Evolutionary conservation across 2,888 invertebrate species (phyloP), one percentile per base, ranked within the genome.

Genomic region (Dasysyrphus albostriatus): DNA sequence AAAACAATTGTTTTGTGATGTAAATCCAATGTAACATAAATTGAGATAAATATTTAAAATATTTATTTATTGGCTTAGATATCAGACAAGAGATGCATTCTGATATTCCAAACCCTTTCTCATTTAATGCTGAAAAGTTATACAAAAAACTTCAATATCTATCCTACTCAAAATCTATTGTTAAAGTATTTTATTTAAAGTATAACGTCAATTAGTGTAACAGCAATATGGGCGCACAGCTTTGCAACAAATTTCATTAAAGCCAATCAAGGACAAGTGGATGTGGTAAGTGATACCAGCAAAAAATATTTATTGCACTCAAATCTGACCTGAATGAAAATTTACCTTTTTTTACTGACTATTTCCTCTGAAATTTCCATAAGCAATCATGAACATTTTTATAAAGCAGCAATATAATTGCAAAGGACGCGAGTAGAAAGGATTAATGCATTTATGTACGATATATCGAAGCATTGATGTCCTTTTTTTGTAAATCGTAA

Each of bases 401-500:
- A 3, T 29, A 47, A 16, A 47, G 3, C 16, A 47, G 14, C 14
- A 16, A 7, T 47, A 32, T 44, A 65, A 61, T 42, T 47, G 47
- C 19, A 12, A n/a, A 47, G 65, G 47, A 47, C 47, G 39, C 42
- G 10, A 61, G 24, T 24, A 42, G 47, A 32, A 65, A 12, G 9
- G 32, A 24, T 47, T 14, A 65, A 69, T 37, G n/a, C 16, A 69
- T 54, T 54, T 5, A 39, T 54, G 24, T 67, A 39, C 9, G 9
- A 3, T 42, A 42, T 42, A 32, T 51, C 51, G 39, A 47, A 77
- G 9, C 14, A 29, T 39, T 44, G 32, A 63, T 51, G 51, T 39
- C 37, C 37, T 44, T 76, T 44, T 76, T 56, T 54, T 58, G 47
- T 47, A 47, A 16, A 56, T 44, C 70, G 56, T 78, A 73, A 73